Conservation (phyloP, 2,888 invertebrate species). For the Trilocha varians region DNA sequence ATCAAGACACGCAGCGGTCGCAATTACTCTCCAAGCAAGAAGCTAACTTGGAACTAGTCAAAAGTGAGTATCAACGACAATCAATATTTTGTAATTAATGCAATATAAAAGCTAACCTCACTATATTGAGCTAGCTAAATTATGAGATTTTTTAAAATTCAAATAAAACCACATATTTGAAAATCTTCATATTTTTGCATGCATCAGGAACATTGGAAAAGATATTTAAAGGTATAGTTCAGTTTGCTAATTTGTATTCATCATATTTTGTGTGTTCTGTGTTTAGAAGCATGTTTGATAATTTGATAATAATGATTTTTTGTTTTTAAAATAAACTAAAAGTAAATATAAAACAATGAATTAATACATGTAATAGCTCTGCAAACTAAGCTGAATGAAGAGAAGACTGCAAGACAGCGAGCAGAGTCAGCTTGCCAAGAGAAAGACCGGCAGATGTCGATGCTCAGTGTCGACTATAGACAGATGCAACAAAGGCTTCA, state of each 20-base stretch:
- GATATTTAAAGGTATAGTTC: conserved; percentile 77
- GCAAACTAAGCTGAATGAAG: conserved; percentile 92
- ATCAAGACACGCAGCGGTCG: conserved; percentile 90
- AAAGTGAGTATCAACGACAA: conserved; percentile 75
- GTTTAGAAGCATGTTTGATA: conserved; percentile 10
- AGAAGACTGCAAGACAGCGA: conserved; percentile 88
- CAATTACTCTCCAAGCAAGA: conserved; percentile 90
- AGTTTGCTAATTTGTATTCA: conserved; percentile 48
- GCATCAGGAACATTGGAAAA: conserved; percentile 79
- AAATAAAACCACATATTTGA: conserved; percentile 38
- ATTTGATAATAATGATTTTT: conserved; percentile 1
- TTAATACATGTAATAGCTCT: conserved; percentile 83
- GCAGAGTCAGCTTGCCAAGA: conserved; percentile 91
- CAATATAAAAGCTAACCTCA: conserved; percentile 41
- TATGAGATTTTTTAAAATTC: conserved; percentile 18
- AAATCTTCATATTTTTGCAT: conserved; percentile 67
- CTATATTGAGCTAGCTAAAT: conserved; percentile 34
- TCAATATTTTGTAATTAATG: no score
- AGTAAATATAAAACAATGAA: no score
- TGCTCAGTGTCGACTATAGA: conserved; percentile 95
- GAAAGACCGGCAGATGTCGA: conserved; percentile 94
- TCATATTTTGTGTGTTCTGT: conserved; percentile 13
- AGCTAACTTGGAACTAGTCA: conserved; percentile 92
- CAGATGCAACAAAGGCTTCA: conserved; percentile 93
- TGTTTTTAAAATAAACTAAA: no score